Conservation (phyloP, 2,113 vertebrate species). For the Nothobranchius kuhntae region DNA sequence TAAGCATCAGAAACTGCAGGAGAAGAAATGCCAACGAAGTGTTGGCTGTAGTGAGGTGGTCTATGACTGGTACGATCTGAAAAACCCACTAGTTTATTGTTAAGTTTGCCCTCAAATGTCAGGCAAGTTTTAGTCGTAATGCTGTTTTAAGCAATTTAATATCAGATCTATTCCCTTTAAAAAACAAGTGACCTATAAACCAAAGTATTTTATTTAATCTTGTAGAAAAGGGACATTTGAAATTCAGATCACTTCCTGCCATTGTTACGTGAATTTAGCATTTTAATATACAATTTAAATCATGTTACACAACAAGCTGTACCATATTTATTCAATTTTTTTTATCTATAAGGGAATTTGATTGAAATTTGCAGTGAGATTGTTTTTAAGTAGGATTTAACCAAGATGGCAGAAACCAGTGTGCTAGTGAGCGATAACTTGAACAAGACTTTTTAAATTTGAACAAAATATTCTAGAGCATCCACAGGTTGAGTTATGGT, state of each 20-base stretch:
- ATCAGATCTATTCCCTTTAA: not conserved
- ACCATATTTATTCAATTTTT: not conserved
- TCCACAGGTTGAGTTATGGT: no score
- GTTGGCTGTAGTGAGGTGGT: not conserved
- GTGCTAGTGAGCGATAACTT: no score
- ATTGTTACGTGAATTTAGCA: not conserved
- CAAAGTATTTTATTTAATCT: not conserved
- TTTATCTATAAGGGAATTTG: not conserved
- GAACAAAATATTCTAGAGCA: no score
- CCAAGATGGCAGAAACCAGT: no score
- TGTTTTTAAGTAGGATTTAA: no score
- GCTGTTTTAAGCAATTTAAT: not conserved
- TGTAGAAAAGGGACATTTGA: not conserved
- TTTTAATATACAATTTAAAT: not conserved
- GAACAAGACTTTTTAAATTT: no score
- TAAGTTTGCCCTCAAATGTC: not conserved
- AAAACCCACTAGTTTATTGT: not conserved
- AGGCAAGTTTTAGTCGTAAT: no score
- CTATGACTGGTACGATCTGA: not conserved
- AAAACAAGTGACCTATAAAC: not conserved
- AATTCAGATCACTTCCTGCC: not conserved
- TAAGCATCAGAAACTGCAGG: not conserved
- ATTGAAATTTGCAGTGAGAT: not conserved
- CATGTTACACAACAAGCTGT: no score
- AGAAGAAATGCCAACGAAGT: slow-evolving; percentile 28